Evolutionary conservation across 1,140 invertebrate species (phyloP).

Genomic region (Drosophila murphyi): DNA sequence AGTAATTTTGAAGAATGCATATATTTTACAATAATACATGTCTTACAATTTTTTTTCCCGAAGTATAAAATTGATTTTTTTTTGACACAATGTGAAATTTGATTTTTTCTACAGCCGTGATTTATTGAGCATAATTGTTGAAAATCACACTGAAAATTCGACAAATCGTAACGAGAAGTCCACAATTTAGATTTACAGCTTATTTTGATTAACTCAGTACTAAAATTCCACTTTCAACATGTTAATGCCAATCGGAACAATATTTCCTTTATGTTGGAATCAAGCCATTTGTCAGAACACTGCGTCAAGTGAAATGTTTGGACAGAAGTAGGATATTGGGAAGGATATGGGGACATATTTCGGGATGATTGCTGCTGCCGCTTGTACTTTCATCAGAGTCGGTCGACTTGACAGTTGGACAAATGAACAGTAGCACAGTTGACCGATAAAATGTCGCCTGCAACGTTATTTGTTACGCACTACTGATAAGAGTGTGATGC

Average conservation of each 20-base stretch:
- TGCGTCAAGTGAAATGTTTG: constrained; percentile 1
- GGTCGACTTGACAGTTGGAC: neutral
- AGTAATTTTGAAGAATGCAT: no score
- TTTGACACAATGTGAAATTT: no score
- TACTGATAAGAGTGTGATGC: constrained; percentile 56
- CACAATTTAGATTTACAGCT: no score
- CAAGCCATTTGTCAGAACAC: neutral
- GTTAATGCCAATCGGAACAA: neutral
- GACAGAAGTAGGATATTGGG: neutral
- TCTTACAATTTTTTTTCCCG: no score
- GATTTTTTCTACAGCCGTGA: no score
- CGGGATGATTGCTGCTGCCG: neutral
- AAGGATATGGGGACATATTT: neutral
- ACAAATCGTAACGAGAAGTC: no score
- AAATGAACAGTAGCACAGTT: constrained; percentile 20
- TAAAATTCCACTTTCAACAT: neutral
- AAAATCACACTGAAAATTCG: no score
- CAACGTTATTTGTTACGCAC: constrained; percentile 33
- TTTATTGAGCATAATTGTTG: no score
- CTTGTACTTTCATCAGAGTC: constrained; percentile 18
- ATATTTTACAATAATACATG: no score
- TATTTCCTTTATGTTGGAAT: neutral
- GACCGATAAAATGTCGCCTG: constrained; percentile 28
- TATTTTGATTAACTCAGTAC: no score
- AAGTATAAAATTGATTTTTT: no score